Base-by-base conservation (phyloP, 1,140 invertebrate species). In the Conopomorpha cramerella region DNA sequence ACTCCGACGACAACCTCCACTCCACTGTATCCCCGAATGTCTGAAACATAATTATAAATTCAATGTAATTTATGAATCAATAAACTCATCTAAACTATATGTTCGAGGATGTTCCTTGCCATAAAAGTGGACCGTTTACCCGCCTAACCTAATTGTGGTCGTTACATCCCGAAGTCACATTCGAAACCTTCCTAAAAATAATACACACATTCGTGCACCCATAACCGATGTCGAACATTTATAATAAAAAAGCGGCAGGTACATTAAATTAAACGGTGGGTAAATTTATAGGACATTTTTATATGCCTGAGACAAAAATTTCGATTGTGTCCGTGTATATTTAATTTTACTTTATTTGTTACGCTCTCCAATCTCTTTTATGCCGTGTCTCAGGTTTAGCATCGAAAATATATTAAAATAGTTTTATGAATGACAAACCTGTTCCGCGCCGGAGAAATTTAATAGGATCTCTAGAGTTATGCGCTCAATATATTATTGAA, bases 201-300 rank as follows among this genome's bases (percentile, higher is more conserved):
- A 71, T 68, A 71, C 61, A 52, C 49, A 45, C 54, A 56, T 56
- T 65, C 56, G 43, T 55, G 59, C 57, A 62, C 53, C 70, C 59
- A 67, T 67, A 66, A 62, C 65, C 56, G 59, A 48, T 54, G 53
- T 60, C 62, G 58, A 63, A 60, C 54, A 56, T 66, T 66, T 68
- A 70, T 70, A 67, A 71, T 63, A 59, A 56, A 71, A 68, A 63
- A 64, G 16, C 17, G 30, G 29, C 37, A 70, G 70, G 66, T 66
- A 74, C 70, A 70, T 70, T 74, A 74, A 74, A 74, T 74, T 70
- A 72, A 74, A 72, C 64, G 71, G 62, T 57, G 70, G 70, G 56
- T 70, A 68, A 72, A 74, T 74, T 74, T 74, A 74, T 74, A 74
- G 67, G 70, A 74, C 70, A 74, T 49, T 74, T 74, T 74, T 74